A percentile compares a stretch with the other conserved stretches of the same genome.
phyloP scores from a whole-genome alignment of 1,140 invertebrate species.

The Panulirus ornatus region DNA sequence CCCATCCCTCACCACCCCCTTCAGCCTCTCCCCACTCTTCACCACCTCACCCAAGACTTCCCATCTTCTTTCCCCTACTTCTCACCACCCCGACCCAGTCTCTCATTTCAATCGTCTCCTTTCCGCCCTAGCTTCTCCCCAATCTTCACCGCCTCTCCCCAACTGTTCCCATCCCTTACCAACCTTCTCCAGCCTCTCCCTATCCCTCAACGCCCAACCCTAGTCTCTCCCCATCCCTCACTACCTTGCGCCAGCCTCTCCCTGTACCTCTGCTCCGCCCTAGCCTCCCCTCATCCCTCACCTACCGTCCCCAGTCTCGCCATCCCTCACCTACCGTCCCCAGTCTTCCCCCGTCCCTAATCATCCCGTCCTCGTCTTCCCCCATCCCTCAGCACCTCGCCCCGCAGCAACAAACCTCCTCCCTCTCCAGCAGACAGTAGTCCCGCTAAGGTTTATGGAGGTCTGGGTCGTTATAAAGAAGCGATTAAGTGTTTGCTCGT shows the following conservation, averaged over 20 bases:
- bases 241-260: neutral
- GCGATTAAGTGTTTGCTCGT: constrained; percentile 32
- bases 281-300: neutral
- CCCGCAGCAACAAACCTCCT: neutral
- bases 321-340: neutral
- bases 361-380: neutral
- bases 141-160: neutral
- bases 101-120: no score
- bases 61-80: neutral
- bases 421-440: neutral
- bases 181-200: neutral
- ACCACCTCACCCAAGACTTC: neutral
- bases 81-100: neutral
- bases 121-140: neutral
- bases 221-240: neutral
- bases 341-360: neutral
- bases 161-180: neutral
- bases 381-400: neutral
- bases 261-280: neutral
- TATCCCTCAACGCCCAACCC: neutral
- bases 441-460: neutral
- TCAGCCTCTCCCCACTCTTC: neutral
- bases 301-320: neutral
- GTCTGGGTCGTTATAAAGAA: constrained; percentile 31
- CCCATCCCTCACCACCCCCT: neutral